A percentile compares a stretch with the other conserved stretches of the same genome.
Conservation (phyloP, 1,140 invertebrate species). For the Atta colombica region DNA sequence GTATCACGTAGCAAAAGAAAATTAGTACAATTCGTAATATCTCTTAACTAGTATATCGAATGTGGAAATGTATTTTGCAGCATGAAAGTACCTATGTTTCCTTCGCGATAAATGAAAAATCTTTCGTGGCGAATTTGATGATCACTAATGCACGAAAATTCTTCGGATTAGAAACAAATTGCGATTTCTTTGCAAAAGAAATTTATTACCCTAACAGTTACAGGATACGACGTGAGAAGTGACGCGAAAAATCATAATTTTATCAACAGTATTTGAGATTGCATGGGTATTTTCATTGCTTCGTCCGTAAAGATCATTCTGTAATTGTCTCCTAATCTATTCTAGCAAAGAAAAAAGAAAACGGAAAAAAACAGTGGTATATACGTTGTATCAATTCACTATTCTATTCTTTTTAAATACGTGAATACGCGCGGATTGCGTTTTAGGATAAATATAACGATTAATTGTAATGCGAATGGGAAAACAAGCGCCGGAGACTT, state of each 20-base stretch:
- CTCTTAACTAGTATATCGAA: slow-evolving; percentile 25
- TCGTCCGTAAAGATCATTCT: slow-evolving; percentile 17
- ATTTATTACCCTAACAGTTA: not conserved
- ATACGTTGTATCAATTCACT: slow-evolving; percentile 32
- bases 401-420: slow-evolving; percentile 46
- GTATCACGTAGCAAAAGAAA: slow-evolving; percentile 30
- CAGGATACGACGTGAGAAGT: not conserved
- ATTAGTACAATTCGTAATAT: slow-evolving; percentile 45
- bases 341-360: slow-evolving; percentile 43
- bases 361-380: slow-evolving; percentile 47
- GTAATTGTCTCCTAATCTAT: slow-evolving; percentile 52
- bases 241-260: slow-evolving; percentile 14
- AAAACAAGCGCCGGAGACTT: slow-evolving; percentile 18
- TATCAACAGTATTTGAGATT: slow-evolving; percentile 42
- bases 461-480: slow-evolving; percentile 20
- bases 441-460: slow-evolving; percentile 49
- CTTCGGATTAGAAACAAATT: not conserved
- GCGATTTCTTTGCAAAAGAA: slow-evolving; percentile 35
- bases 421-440: slow-evolving; percentile 36
- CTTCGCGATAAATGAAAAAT: slow-evolving; percentile 14
- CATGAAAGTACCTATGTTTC: slow-evolving; percentile 56
- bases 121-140: not conserved
- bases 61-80: slow-evolving; percentile 45
- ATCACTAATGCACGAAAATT: slow-evolving; percentile 1
- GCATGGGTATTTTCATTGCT: slow-evolving; percentile 57